These are phyloP conservation scores for Leptoclinus maculatus DNA, from an alignment of 2,797 vertebrate genomes.

Conservation along the genomic window DNA sequence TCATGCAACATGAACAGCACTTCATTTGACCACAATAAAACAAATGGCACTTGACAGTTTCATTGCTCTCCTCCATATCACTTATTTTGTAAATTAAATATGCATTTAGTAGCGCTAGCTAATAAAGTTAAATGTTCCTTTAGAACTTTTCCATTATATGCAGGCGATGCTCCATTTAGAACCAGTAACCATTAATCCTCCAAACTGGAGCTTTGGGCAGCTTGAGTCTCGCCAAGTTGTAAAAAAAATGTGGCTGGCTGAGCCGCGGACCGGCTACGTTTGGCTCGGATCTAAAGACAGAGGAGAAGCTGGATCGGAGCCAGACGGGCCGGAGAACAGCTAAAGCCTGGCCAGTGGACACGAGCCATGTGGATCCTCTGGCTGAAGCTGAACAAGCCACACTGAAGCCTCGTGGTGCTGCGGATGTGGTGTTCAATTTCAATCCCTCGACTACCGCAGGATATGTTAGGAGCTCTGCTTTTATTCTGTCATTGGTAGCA, in stretches of 20 bases:
- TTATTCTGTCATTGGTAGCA: constrained; percentile 20
- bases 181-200: constrained; percentile 59
- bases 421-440: constrained; percentile 42
- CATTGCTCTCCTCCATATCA: constrained; percentile 27
- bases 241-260: constrained; percentile 65
- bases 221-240: constrained; percentile 61
- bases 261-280: constrained; percentile 52
- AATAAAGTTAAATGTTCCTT: constrained; percentile 47
- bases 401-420: constrained; percentile 33
- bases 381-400: constrained; percentile 44
- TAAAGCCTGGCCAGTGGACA: constrained; percentile 62
- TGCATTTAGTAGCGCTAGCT: constrained; percentile 31
- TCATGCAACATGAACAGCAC: constrained; percentile 37
- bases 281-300: constrained; percentile 67
- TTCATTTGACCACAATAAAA: constrained; percentile 53
- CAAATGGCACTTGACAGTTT: constrained; percentile 47
- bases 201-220: constrained; percentile 55
- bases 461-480: constrained; percentile 37
- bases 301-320: constrained; percentile 65
- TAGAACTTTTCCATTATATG: constrained; percentile 46
- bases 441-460: constrained; percentile 27
- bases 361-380: constrained; percentile 62
- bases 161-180: constrained; percentile 45
- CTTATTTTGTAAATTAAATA: constrained; percentile 56
- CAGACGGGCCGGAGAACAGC: constrained; percentile 60